Evolutionary conservation across 1,140 invertebrate genomes (phyloP).

Genomic region (Cotesia vestalis): DNA sequence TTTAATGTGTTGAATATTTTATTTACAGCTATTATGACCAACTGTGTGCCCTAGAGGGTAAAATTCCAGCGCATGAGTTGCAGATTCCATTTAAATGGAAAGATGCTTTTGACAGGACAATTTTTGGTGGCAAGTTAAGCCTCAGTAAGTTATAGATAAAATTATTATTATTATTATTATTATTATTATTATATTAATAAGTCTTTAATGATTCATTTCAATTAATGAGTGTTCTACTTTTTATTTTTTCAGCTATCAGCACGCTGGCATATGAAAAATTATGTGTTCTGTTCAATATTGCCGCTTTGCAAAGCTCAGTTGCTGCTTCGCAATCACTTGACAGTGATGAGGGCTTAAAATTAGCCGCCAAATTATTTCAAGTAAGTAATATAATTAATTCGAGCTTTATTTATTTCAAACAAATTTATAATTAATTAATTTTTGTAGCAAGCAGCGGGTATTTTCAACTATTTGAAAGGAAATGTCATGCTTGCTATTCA

Average conservation of each 20-base stretch:
- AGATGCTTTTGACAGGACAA: slow-evolving; percentile 97
- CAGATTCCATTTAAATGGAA: slow-evolving; percentile 99
- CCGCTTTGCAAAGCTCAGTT: slow-evolving; percentile 89
- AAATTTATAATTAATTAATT: neutral
- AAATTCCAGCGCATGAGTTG: slow-evolving; percentile 90
- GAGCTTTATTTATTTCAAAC: slow-evolving; percentile 25
- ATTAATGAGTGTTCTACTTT: slow-evolving; percentile 29
- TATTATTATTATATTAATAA: too few relatives aligned
- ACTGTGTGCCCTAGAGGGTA: slow-evolving; percentile 87
- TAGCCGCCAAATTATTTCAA: slow-evolving; percentile 92
- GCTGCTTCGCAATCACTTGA: slow-evolving; percentile 86
- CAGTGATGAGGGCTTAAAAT: slow-evolving; percentile 93
- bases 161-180: too few relatives aligned
- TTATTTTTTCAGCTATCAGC: slow-evolving; percentile 73
- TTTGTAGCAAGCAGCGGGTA: slow-evolving; percentile 85
- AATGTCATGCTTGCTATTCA: slow-evolving; percentile 86
- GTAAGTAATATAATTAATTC: slow-evolving; percentile 61
- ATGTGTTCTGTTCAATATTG: slow-evolving; percentile 97
- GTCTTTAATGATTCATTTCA: slow-evolving; percentile 5
- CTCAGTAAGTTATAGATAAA: slow-evolving; percentile 77
- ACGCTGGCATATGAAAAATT: slow-evolving; percentile 92
- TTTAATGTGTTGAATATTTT: slow-evolving; percentile 15
- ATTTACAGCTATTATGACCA: slow-evolving; percentile 96
- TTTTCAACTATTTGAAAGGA: slow-evolving; percentile 89
- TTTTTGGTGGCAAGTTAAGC: slow-evolving; percentile 93